Evolutionary conservation across 2,113 vertebrate genomes (phyloP).

Genomic region (Zingel zingel): DNA sequence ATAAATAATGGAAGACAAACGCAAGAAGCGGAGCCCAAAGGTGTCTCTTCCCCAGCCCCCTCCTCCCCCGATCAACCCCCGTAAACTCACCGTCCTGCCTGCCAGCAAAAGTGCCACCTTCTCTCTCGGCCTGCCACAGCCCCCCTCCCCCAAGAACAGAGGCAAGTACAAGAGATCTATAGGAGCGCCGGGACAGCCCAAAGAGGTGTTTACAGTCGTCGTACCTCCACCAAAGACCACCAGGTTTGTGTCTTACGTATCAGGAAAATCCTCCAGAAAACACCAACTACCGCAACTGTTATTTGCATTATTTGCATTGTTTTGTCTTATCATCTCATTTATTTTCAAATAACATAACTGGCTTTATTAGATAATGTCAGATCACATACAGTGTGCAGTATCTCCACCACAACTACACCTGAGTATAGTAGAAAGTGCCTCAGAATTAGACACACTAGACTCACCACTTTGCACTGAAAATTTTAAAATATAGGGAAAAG

Average conservation of each 20-base stretch:
- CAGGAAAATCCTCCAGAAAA: neutral
- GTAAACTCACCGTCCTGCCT: conserved; percentile 89
- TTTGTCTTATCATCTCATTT: neutral
- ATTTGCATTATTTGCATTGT: neutral
- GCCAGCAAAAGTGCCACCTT: conserved; percentile 93
- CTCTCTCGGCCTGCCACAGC: conserved; percentile 90
- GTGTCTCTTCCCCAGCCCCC: conserved; percentile 88
- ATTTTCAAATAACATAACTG: neutral
- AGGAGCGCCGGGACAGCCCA: conserved; percentile 78
- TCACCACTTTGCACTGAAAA: neutral
- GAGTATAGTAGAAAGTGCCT: neutral
- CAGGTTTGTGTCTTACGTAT: conserved; percentile 70
- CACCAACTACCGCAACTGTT: neutral
- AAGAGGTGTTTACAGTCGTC: conserved; percentile 77
- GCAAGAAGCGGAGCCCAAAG: conserved; percentile 93
- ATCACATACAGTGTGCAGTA: neutral
- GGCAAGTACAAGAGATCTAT: conserved; percentile 91
- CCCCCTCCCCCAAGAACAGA: conserved; percentile 92
- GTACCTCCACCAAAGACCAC: conserved; percentile 81
- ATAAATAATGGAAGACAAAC: conserved; percentile 91
- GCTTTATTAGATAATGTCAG: neutral
- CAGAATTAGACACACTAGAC: neutral
- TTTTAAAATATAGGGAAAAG: neutral
- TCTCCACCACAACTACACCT: neutral
- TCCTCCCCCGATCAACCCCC: conserved; percentile 86